These are phyloP conservation scores for Thunnus albacares DNA, from an alignment of 2,797 vertebrate genomes.

Conservation along the genomic window DNA sequence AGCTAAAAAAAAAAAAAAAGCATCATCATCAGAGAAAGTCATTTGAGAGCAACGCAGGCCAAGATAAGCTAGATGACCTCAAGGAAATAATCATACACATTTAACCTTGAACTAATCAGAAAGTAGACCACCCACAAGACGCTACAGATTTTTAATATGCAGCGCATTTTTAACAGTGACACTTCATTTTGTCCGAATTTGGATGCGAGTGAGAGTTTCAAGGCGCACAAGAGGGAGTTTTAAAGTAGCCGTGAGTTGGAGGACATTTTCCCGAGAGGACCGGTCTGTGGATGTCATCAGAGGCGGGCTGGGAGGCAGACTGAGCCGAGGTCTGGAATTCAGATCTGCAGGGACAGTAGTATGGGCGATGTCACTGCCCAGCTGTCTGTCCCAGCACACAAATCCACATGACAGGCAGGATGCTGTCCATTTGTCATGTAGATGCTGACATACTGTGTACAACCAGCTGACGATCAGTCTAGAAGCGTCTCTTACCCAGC, in stretches of 20 bases:
- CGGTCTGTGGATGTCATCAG: constrained; percentile 85
- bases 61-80: constrained; percentile 50
- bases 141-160: constrained; percentile 21
- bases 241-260: constrained; percentile 59
- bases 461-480: constrained; percentile 44
- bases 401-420: constrained; percentile 75
- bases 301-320: constrained; percentile 57
- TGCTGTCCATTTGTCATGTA: constrained; percentile 61
- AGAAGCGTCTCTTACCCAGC: constrained; percentile 18
- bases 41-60: constrained; percentile 26
- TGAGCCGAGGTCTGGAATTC: constrained; percentile 79
- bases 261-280: constrained; percentile 66
- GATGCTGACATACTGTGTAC: constrained; percentile 47
- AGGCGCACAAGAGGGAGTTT: constrained; percentile 52
- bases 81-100: constrained; percentile 49
- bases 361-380: constrained; percentile 48
- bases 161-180: not conserved
- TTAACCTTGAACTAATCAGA: constrained; percentile 44
- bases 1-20: constrained; percentile 39
- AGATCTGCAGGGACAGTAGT: constrained; percentile 70
- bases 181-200: constrained; percentile 29
- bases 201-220: constrained; percentile 52
- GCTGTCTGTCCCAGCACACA: constrained; percentile 64
- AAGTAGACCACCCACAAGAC: constrained; percentile 68
- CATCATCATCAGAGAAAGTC: constrained; percentile 23